Conservation (phyloP, 1,140 invertebrate species). For the Andricus grossulariae region DNA sequence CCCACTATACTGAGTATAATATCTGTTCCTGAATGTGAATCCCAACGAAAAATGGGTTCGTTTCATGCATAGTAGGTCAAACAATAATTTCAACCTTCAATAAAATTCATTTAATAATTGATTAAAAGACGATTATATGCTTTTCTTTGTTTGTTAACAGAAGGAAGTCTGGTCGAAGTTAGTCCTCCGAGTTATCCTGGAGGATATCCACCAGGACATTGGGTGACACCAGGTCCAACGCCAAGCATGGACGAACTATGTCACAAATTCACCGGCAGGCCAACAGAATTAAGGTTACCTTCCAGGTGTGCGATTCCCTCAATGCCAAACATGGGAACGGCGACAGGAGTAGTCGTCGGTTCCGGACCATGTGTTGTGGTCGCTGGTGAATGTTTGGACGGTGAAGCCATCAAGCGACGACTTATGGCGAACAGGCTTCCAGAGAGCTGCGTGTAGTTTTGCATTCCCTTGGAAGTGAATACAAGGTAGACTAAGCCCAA, state of each 20-base stretch:
- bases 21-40: neutral
- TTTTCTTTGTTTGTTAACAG: conserved; percentile 55
- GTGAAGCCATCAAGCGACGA: conserved; percentile 84
- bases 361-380: conserved; percentile 66
- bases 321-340: conserved; percentile 73
- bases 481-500: too few species aligned
- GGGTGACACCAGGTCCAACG: conserved; percentile 71
- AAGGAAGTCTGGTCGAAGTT: conserved; percentile 70
- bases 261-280: conserved; percentile 69
- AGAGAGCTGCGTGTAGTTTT: conserved; percentile 80
- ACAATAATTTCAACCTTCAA: too few species aligned
- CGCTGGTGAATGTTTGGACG: conserved; percentile 73
- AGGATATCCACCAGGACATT: conserved; percentile 68
- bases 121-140: neutral
- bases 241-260: conserved; percentile 74
- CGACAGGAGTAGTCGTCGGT: conserved; percentile 61
- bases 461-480: too few species aligned
- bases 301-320: conserved; percentile 73
- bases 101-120: neutral
- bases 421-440: conserved; percentile 85
- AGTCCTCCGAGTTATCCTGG: conserved; percentile 73
- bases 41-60: conserved; percentile 8
- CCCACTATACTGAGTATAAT: neutral
- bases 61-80: neutral
- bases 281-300: conserved; percentile 71